Conservation (phyloP, 2,888 invertebrate genomes). For the Geophilus truncorum region DNA sequence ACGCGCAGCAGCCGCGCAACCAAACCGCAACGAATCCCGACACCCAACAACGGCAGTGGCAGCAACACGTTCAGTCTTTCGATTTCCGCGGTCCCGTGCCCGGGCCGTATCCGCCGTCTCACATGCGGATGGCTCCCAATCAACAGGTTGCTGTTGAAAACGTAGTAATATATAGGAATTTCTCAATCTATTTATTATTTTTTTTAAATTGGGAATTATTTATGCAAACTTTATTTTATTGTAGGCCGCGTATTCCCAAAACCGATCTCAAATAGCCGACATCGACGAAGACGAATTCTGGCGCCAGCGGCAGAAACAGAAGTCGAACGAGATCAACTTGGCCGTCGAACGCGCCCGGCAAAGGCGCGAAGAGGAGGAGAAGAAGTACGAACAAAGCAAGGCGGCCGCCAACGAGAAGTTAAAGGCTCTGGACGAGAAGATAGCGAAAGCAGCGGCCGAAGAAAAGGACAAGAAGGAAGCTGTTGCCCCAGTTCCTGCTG, state of each 20-base stretch:
- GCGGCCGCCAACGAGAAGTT: slow-evolving; percentile 61
- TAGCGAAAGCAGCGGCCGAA: slow-evolving; percentile 43
- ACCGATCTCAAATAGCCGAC: slow-evolving; percentile 40
- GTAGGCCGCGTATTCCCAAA: neutral
- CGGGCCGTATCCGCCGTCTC: slow-evolving; percentile 43
- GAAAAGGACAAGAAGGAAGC: slow-evolving; percentile 36
- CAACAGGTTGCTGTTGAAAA: neutral
- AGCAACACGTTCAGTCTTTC: slow-evolving; percentile 39
- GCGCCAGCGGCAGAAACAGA: slow-evolving; percentile 65
- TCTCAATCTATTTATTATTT: too few relatives aligned
- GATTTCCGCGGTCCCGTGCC: slow-evolving; percentile 41
- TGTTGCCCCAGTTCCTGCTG: neutral
- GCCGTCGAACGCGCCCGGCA: slow-evolving; percentile 78
- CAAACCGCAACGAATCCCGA: slow-evolving; percentile 35
- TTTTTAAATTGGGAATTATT: too few relatives aligned
- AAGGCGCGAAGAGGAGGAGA: slow-evolving; percentile 82
- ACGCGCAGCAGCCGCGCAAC: slow-evolving; percentile 37
- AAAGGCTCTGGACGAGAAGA: slow-evolving; percentile 63
- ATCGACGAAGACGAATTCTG: slow-evolving; percentile 62
- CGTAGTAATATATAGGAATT: too few relatives aligned
- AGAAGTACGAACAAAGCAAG: slow-evolving; percentile 58
- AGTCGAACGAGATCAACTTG: slow-evolving; percentile 66
- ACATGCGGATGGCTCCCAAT: slow-evolving; percentile 43
- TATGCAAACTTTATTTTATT: too few relatives aligned
- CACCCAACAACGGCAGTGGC: slow-evolving; percentile 37